Conservation (phyloP, 2,113 vertebrate species). For the Gallinago jamesoni region DNA sequence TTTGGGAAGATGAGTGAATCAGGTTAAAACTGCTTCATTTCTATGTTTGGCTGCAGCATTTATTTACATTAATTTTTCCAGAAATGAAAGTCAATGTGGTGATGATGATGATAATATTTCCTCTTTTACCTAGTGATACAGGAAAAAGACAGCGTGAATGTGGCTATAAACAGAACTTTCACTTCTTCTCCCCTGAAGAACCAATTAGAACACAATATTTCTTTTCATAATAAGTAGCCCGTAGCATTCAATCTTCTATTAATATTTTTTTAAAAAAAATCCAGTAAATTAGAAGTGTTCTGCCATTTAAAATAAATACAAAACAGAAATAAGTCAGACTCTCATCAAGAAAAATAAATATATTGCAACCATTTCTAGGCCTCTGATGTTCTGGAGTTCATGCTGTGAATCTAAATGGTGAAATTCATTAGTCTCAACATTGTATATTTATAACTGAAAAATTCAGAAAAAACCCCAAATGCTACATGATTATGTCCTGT, state of each 20-base stretch:
- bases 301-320: conserved; percentile 8
- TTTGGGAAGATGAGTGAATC: neutral
- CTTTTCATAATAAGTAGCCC: conserved; percentile 20
- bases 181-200: conserved; percentile 25
- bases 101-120: conserved; percentile 31
- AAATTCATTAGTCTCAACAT: conserved; percentile 23
- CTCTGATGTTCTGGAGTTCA: conserved; percentile 11
- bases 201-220: conserved; percentile 8
- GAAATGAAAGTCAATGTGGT: conserved; percentile 49
- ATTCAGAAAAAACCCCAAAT: neutral
- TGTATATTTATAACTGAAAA: conserved; percentile 22
- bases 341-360: conserved; percentile 24
- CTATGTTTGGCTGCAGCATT: conserved; percentile 28
- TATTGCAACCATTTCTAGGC: conserved; percentile 13
- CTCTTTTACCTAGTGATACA: conserved; percentile 26
- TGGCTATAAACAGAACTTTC: conserved; percentile 28
- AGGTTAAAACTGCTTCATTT: conserved; percentile 29
- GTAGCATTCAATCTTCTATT: neutral
- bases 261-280: neutral
- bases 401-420: conserved; percentile 1
- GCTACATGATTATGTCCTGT: neutral
- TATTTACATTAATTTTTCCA: conserved; percentile 68
- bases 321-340: neutral
- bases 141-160: conserved; percentile 42
- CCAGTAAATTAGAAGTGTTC: neutral